Evolutionary conservation across 2,888 invertebrate genomes (phyloP), one percentile per base, ranked within the genome.

Genomic region (Philhelius pedissequus): DNA sequence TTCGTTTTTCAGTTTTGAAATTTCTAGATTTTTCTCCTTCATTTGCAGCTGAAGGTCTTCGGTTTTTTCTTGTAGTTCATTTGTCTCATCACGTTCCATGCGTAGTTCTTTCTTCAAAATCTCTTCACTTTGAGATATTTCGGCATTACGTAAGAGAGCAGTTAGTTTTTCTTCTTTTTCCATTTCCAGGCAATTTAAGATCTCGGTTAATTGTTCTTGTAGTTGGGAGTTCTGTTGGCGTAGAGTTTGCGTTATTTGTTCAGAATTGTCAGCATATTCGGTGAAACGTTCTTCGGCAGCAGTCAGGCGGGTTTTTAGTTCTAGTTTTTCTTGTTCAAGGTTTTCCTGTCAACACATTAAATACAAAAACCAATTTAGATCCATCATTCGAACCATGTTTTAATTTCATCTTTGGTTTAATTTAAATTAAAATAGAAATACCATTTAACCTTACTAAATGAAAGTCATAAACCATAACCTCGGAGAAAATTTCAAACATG

Each of bases 41-140:
- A 88, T 64, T 70, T 88, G 86, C 43, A 89, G 88, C 54, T 91
- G 89, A 3, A 92, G 82, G 40, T 92, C 91, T 56, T 91, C 91
- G 90, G 93, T 92, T 92, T 94, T 92, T 89, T 93, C 91, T 89
- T 93, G 90, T 90, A 93, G 43, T 91, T 93, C 87, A 93, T 90
- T 86, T 89, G 91, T 56, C 89, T 93, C 90, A 94, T 95, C 77
- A 94, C 95, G 94, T 87, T 96, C 95, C 86, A 94, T 93, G 20
- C 95, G 93, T 89, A 95, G 93, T 87, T 96, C 94, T 88, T 96
- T 95, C 88, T 94, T 94, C 1, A 95, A 93, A 88, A 96, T 93
- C 90, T 96, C 96, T 88, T 96, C 94, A 86, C 95, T 95, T 90
- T 96, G 96, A 0, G 96, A 96, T 88, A 96, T 94, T 91, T 96